Evolutionary conservation across 2,113 vertebrate genomes (phyloP), one percentile per base, ranked within the genome.

Genomic region (Sinosuthora webbiana): DNA sequence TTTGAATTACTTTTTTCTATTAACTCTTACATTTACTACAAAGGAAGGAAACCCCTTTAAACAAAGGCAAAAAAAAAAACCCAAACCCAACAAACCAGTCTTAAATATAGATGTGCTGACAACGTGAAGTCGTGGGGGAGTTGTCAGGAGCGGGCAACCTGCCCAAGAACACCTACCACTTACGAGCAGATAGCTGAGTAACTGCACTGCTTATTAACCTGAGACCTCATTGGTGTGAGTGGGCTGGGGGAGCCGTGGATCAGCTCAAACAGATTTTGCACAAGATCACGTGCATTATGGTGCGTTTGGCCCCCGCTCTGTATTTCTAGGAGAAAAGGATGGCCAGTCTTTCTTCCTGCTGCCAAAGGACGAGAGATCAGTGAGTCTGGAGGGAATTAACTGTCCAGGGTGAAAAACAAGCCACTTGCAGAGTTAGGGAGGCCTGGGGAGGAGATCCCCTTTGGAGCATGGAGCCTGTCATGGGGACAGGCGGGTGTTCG

Each of bases 201-300:
- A 94, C 97, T 86, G 93, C 96, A 82, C 96, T 97, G 98, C 98
- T 97, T 96, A 92, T 96, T 98, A 98, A 98, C 96, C 79, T 87
- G 89, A 94, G 96, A 96, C 93, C 96, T 97, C 88, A 84, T 84
- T 89, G 91, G 79, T 59, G 70, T 90, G 85, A 84, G 86, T n/a
- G 79, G 53, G 85, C 82, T 55, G 64, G 33, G 89, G 68, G 39
- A 93, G 83, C 74, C 12, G 0, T 16, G 87, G 19, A 91, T 81
- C 77, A 68, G 74, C 87, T 64, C 2, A 0, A 33, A 17, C 1
- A 16, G 39, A 60, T 91, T 89, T 87, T 87, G 90, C 1, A 7
- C 79, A 94, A 95, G 95, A 75, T 65, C 8, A 0, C 2, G 25
- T 2, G 23, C 0, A 0, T 83, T 80, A 10, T 0, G 2, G 39